Conservation (phyloP, 2,888 invertebrate species). For the Erebia palarica region DNA sequence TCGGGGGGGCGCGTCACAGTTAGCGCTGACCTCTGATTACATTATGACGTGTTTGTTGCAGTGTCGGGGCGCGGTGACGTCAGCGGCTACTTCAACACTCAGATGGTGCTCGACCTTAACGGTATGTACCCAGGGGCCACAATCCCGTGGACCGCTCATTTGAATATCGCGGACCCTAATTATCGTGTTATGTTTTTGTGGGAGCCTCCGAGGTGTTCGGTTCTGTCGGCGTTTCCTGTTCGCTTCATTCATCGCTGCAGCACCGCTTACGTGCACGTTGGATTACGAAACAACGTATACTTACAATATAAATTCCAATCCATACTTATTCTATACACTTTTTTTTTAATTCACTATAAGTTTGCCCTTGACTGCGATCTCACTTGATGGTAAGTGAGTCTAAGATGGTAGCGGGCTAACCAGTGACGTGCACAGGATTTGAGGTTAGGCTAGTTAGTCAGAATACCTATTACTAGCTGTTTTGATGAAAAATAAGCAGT, state of each 20-base stretch:
- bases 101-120: slow-evolving; percentile 79
- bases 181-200: background rate
- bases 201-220: background rate
- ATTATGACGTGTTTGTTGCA: slow-evolving; percentile 64
- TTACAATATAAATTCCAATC: too few species aligned
- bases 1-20: background rate
- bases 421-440: too few species aligned
- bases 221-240: background rate
- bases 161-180: slow-evolving; percentile 3
- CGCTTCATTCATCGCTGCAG: background rate
- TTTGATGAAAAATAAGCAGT: too few species aligned
- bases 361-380: too few species aligned
- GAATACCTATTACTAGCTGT: too few species aligned
- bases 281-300: too few species aligned
- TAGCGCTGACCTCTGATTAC: slow-evolving; percentile 36
- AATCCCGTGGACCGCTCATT: background rate
- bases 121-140: slow-evolving; percentile 57
- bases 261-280: too few species aligned
- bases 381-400: too few species aligned
- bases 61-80: slow-evolving; percentile 78
- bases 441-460: too few species aligned
- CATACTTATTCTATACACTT: too few species aligned
- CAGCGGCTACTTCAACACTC: slow-evolving; percentile 76
- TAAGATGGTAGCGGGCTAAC: too few species aligned
- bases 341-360: too few species aligned